Evolutionary conservation across 1,140 invertebrate species (phyloP).

Genomic region (Stegodyphus mimosarum): DNA sequence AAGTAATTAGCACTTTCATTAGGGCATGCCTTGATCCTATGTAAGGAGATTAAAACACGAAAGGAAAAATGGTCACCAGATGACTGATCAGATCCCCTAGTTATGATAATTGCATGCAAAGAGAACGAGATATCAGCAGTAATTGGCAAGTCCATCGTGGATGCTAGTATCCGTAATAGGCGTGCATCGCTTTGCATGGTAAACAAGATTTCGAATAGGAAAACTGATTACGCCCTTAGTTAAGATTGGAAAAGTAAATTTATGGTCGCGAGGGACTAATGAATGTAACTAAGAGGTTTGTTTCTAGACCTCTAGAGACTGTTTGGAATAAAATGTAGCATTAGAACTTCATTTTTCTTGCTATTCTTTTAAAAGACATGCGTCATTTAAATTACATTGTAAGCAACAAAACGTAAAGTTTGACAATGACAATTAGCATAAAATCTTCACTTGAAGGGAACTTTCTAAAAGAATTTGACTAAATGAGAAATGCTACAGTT

Average conservation of each 20-base stretch:
- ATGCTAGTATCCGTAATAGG: conserved; percentile 39
- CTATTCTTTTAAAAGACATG: no score
- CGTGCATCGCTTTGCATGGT: conserved; percentile 29
- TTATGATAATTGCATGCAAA: conserved; percentile 58
- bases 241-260: conserved; percentile 50
- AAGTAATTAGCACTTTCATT: conserved; percentile 52
- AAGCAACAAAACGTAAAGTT: no score
- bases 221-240: conserved; percentile 53
- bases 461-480: no score
- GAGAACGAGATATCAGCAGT: conserved; percentile 32
- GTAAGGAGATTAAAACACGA: conserved; percentile 48
- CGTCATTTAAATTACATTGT: no score
- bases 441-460: no score
- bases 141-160: conserved; percentile 34
- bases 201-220: conserved; percentile 27
- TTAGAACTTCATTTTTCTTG: no score
- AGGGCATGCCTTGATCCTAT: conserved; percentile 3
- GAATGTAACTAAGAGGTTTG: conserved; percentile 34
- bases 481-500: no score
- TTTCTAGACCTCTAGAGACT: no score
- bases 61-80: conserved; percentile 9
- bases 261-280: conserved; percentile 23
- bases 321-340: no score
- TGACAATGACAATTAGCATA: no score
- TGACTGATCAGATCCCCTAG: conserved; percentile 35